Evolutionary conservation across 1,140 invertebrate genomes (phyloP).

Genomic region (Euura saliciscinereae): DNA sequence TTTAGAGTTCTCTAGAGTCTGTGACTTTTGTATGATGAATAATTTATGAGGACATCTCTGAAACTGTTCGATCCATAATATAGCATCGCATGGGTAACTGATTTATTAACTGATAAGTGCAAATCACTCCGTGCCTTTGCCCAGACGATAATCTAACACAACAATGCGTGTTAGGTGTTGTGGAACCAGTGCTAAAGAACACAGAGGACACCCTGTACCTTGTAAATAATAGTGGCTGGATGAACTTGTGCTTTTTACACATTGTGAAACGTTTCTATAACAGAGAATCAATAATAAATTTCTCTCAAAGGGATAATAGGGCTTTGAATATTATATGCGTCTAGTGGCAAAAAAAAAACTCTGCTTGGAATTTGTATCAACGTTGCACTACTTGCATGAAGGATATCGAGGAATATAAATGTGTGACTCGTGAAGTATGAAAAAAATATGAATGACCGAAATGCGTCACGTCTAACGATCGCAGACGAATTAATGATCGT

Average conservation of each 20-base stretch:
- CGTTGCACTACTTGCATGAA: too few relatives aligned
- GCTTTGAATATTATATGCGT: background rate
- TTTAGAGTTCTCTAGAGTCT: too few relatives aligned
- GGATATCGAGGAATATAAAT: too few relatives aligned
- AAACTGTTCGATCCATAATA: background rate
- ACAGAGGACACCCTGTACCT: conserved; percentile 32
- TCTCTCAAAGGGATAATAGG: conserved; percentile 13
- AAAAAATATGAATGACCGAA: too few relatives aligned
- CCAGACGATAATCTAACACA: conserved; percentile 46
- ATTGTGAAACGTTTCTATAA: conserved; percentile 35
- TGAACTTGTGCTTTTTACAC: conserved; percentile 53
- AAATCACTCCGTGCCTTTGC: conserved; percentile 46
- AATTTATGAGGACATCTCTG: background rate
- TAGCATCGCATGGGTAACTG: conserved; percentile 29
- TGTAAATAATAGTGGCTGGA: conserved; percentile 54
- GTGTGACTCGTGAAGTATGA: too few relatives aligned
- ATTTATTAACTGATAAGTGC: conserved; percentile 56
- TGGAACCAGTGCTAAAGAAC: conserved; percentile 38
- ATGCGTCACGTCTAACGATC: too few relatives aligned
- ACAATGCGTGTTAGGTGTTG: conserved; percentile 48
- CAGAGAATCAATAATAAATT: conserved; percentile 22
- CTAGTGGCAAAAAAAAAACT: too few relatives aligned
- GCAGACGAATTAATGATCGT: too few relatives aligned
- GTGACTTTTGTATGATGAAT: background rate
- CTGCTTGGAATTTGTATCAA: too few relatives aligned